Evolutionary conservation across 2,113 vertebrate species (phyloP).

Genomic region (Globicephala melas): DNA sequence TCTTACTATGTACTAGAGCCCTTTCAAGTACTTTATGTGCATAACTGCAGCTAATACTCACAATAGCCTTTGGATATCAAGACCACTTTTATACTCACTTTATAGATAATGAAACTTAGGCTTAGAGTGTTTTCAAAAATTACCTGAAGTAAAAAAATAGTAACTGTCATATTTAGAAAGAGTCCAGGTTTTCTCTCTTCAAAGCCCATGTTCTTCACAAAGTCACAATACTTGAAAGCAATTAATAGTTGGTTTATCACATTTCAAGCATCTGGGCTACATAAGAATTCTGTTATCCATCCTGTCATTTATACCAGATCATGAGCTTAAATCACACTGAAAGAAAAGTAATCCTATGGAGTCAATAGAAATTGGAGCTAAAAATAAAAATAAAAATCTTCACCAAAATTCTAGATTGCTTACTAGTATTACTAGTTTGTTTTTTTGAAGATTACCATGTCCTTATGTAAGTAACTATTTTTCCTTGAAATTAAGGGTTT

Average conservation of each 20-base stretch:
- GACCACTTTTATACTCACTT: neutral
- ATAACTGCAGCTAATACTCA: neutral
- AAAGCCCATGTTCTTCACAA: neutral
- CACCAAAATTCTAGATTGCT: neutral
- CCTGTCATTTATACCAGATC: neutral
- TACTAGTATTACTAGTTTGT: neutral
- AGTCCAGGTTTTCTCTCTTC: neutral
- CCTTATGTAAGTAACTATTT: neutral
- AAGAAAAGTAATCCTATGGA: neutral
- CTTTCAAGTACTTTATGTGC: neutral
- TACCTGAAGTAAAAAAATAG: neutral
- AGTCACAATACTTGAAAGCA: neutral
- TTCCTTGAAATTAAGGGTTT: neutral
- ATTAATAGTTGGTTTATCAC: neutral
- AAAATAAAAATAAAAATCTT: slow-evolving; percentile 1
- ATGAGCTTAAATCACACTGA: neutral
- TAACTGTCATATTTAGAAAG: neutral
- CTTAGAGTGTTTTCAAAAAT: slow-evolving; percentile 30
- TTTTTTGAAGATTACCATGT: neutral
- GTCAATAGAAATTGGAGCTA: neutral
- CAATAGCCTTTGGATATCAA: neutral
- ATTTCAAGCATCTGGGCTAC: neutral
- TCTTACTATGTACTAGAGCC: neutral
- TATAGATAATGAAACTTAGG: neutral
- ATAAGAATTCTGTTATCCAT: neutral